Evolutionary conservation across 2,888 invertebrate species (phyloP).

Genomic region (Atethmia centrago): DNA sequence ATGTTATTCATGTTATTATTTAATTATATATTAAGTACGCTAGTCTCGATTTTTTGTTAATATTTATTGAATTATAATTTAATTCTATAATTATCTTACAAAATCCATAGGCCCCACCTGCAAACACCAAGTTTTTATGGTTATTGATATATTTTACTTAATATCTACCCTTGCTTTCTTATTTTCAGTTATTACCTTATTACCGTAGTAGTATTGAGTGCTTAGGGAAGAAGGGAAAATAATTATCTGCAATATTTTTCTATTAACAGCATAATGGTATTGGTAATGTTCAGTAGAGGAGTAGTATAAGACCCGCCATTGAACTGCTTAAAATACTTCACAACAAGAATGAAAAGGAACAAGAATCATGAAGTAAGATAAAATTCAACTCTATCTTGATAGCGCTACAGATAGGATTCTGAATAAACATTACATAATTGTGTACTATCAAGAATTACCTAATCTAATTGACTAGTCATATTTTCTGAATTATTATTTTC

Average conservation of each 20-base stretch:
- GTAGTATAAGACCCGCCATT: not conserved
- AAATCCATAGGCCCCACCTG: not conserved
- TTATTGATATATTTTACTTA: not conserved
- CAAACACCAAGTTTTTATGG: not conserved
- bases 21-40: too few relatives aligned
- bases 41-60: not conserved
- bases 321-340: not conserved
- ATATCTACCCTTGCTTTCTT: not conserved
- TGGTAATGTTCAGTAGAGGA: not conserved
- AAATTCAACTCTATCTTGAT: conserved; percentile 14
- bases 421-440: conserved; percentile 25
- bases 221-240: too few relatives aligned
- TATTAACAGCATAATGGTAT: not conserved
- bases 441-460: conserved; percentile 18
- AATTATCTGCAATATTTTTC: not conserved
- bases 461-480: conserved; percentile 10
- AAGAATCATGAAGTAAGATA: not conserved
- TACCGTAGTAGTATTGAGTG: not conserved
- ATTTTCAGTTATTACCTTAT: not conserved
- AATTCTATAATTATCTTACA: not conserved
- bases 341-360: not conserved
- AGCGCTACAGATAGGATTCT: not conserved
- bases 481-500: conserved; percentile 50
- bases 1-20: not conserved
- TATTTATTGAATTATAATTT: too few relatives aligned